Base-by-base conservation (phyloP, 2,888 invertebrate species). In the Augiades crinisus region DNA sequence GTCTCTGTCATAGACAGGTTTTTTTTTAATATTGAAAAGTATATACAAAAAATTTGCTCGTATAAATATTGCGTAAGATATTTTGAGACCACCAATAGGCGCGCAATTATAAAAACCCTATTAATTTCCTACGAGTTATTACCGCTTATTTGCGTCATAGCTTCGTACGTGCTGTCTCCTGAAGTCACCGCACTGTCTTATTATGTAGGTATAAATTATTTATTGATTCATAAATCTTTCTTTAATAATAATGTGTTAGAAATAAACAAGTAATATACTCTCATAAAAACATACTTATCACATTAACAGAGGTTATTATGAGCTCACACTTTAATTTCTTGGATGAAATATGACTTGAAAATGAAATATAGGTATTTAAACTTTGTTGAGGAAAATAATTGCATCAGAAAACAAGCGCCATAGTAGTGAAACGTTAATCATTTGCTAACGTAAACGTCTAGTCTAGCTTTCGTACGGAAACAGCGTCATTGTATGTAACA, bases 201-300 rank as follows among this genome's bases (percentile, higher is more conserved):
- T 21, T 21, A 21, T 13, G 12, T 44, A n/a, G 27, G 10, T 27
- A 19, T 19, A 3, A 13, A 36, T 24, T 17, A 5, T 30, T 47
- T 37, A 47, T 37, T 17, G 47, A 36, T 30, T 44, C 27, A 37
- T 38, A 37, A 47, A 37, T 45, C 37, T 37, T 24, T 47, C 27
- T n/a, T 19, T 46, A 47, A 47, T 47, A 33, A 31, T 10, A 14
- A 10, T 13, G 19, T 22, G 38, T 47, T 38, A 5, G 21, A 38
- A 21, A 38, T 21, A 14, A 38, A 45, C 5, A 22, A 36, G 34
- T 22, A 45, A 44, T 44, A 19, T 31, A 44, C 34, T 44, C n/a
- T 19, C 21, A 6, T 8, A 27, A 27, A 13, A 19, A 27, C 12
- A n/a, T 37, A 27, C 27, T 37, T 27, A 46, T 22, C 17, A 12